A percentile compares a stretch with the other conserved stretches of the same genome.
Conservation (phyloP, 1,140 invertebrate species). For the Bombus sibiricus region DNA sequence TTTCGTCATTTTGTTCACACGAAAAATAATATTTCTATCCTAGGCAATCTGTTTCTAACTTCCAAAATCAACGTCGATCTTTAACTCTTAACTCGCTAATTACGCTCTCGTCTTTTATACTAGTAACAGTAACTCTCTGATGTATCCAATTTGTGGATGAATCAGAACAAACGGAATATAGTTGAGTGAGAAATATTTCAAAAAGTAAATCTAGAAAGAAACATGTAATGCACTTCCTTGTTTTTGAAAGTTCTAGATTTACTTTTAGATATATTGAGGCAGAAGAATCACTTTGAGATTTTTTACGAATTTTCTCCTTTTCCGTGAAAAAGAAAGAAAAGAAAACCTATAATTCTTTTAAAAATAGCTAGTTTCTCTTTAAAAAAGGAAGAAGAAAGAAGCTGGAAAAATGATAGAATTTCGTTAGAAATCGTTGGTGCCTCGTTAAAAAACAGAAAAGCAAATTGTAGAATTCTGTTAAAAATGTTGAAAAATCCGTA, state of each 20-base stretch:
- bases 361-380: neutral
- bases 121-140: neutral
- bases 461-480: neutral
- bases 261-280: neutral
- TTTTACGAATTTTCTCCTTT: neutral
- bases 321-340: neutral
- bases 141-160: neutral
- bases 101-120: neutral
- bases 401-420: neutral
- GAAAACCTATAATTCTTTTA: neutral
- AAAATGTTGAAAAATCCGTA: neutral
- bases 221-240: neutral
- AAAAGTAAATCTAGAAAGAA: neutral
- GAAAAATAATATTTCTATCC: neutral
- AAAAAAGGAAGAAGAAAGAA: no score
- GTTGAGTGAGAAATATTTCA: neutral
- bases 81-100: neutral
- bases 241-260: neutral
- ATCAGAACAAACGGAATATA: neutral
- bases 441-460: no score
- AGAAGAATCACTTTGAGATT: neutral
- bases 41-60: slow-evolving; percentile 1
- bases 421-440: neutral
- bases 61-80: neutral
- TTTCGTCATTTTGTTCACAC: neutral